These are phyloP conservation scores for Phymatocera aterrima DNA, from an alignment of 2,888 invertebrate genomes.

Conservation along the genomic window DNA sequence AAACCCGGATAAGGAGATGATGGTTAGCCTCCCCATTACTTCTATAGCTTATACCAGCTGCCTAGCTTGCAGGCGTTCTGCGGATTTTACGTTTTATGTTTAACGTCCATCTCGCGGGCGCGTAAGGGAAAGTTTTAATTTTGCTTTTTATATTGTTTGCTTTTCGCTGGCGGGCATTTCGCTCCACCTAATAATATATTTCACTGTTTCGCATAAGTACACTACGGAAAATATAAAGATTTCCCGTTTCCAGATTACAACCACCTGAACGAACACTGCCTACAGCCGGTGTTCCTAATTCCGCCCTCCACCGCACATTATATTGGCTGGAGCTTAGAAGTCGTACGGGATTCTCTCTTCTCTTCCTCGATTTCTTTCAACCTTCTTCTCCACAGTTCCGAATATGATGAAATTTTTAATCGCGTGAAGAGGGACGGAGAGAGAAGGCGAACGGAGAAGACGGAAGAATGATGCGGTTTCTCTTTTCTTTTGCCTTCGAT, in stretches of 20 bases:
- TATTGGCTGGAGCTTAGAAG: background rate
- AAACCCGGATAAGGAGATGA: constrained; percentile 19
- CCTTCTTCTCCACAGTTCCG: background rate
- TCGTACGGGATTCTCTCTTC: background rate
- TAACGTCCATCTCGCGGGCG: constrained; percentile 41
- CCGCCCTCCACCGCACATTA: background rate
- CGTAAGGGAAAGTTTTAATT: constrained; percentile 66
- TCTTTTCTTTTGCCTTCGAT: background rate
- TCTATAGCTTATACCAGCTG: no score
- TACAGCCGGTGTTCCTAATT: constrained; percentile 10
- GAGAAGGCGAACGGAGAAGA: no score
- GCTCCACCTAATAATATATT: constrained; percentile 36
- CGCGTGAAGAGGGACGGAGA: no score
- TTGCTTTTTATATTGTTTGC: constrained; percentile 57
- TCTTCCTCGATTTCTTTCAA: background rate
- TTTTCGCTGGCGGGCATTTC: constrained; percentile 43
- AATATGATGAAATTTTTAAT: no score
- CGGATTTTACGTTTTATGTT: constrained; percentile 33
- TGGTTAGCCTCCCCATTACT: constrained; percentile 13
- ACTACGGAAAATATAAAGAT: constrained; percentile 8
- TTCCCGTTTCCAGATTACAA: constrained; percentile 26
- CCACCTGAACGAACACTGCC: constrained; percentile 2
- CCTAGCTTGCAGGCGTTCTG: constrained; percentile 11
- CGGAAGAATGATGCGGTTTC: no score
- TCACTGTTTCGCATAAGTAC: background rate